Conservation (phyloP, 2,113 vertebrate species). For the Columbina picui region DNA sequence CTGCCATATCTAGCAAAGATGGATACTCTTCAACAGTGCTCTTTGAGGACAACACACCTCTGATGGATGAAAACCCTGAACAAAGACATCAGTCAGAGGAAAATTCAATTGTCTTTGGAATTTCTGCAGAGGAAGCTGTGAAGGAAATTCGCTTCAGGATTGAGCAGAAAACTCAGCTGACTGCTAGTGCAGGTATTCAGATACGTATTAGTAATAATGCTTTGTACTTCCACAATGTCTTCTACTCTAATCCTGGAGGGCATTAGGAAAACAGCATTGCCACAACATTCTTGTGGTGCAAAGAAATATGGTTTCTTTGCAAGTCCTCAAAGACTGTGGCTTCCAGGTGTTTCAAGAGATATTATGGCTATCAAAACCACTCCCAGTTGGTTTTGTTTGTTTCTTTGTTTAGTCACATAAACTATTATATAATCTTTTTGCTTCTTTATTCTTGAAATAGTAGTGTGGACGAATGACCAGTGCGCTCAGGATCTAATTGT, state of each 20-base stretch:
- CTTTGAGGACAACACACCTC: conserved; percentile 85
- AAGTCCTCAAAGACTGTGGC: not conserved
- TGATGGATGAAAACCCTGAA: not conserved
- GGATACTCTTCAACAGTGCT: conserved; percentile 82
- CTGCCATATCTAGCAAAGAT: not conserved
- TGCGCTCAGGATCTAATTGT: not conserved
- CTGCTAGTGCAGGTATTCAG: conserved; percentile 92
- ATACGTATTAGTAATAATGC: not conserved
- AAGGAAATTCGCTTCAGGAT: conserved; percentile 97
- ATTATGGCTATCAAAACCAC: not conserved
- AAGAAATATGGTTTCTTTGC: not conserved
- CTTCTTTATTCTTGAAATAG: not conserved
- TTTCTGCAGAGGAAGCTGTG: conserved; percentile 89
- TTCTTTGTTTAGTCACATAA: not conserved
- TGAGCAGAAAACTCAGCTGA: conserved; percentile 91
- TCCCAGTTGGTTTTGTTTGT: not conserved
- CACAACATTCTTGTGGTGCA: not conserved
- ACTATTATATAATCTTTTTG: not conserved
- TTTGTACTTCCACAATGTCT: not conserved
- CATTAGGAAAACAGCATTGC: not conserved
- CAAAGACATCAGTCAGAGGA: conserved; percentile 3
- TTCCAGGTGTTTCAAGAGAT: not conserved
- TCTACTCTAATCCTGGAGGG: not conserved
- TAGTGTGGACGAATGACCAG: not conserved
- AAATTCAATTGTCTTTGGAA: conserved; percentile 85